Conservation (phyloP, 1,140 invertebrate species). For the Magallana angulata region DNA sequence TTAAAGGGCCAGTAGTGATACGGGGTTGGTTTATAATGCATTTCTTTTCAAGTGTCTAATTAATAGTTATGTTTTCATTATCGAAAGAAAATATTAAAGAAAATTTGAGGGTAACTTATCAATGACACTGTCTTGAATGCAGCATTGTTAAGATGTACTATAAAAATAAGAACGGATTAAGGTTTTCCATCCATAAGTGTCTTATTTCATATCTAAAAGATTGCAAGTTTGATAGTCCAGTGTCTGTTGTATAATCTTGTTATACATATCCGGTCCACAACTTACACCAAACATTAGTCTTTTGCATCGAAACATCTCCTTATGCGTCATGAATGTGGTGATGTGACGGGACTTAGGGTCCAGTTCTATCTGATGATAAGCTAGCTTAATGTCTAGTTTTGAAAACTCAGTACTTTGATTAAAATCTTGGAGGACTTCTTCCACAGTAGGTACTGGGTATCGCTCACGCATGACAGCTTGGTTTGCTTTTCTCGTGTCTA, state of each 20-base stretch:
- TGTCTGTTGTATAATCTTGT: constrained; percentile 55
- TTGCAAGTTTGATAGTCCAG: no score
- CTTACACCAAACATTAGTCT: constrained; percentile 60
- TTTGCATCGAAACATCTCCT: constrained; percentile 60
- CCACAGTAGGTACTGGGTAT: constrained; percentile 66
- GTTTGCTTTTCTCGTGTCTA: constrained; percentile 69
- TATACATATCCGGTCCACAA: constrained; percentile 58
- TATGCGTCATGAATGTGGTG: constrained; percentile 58
- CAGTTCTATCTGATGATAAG: constrained; percentile 54
- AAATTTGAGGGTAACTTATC: no score
- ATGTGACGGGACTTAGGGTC: constrained; percentile 53
- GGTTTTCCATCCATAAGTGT: no score
- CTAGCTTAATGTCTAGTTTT: constrained; percentile 52
- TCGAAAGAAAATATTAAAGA: no score
- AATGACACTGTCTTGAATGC: no score
- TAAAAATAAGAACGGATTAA: no score
- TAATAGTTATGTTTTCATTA: no score
- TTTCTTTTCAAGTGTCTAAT: no score
- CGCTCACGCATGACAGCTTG: constrained; percentile 61
- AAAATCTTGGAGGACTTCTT: constrained; percentile 66
- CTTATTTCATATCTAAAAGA: no score
- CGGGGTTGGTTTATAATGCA: no score
- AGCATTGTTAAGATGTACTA: no score
- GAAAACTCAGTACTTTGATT: constrained; percentile 57
- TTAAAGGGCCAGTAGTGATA: no score